phyloP scores from a whole-genome alignment of 2,113 vertebrate species.

The Engraulis encrasicolus region DNA sequence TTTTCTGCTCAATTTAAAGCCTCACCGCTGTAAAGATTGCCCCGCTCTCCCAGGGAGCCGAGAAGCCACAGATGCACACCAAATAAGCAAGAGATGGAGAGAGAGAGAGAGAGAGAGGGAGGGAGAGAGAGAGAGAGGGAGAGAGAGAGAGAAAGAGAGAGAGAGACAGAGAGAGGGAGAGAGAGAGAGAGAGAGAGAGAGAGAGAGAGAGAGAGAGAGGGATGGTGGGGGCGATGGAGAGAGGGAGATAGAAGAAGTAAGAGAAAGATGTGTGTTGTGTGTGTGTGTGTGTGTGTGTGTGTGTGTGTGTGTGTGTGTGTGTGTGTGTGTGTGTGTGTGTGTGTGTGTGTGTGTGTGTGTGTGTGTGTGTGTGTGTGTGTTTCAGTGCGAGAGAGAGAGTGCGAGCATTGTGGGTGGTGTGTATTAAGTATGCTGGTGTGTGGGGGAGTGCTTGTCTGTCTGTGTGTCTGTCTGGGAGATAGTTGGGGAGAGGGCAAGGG shows the following conservation, averaged over 20 bases:
- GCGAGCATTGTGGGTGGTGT: no score
- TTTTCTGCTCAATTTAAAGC: constrained; percentile 77
- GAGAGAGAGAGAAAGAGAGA: not conserved
- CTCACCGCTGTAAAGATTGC: constrained; percentile 64
- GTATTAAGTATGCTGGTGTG: constrained; percentile 31
- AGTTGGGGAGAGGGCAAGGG: constrained; percentile 20
- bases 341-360: constrained; percentile 14
- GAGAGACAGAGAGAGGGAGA: constrained; percentile 27
- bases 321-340: constrained; percentile 33
- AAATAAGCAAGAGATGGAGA: constrained; percentile 35
- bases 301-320: constrained; percentile 20
- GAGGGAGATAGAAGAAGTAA: constrained; percentile 33
- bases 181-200: constrained; percentile 13
- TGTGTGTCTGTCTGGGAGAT: constrained; percentile 54
- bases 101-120: constrained; percentile 10
- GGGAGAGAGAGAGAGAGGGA: not conserved
- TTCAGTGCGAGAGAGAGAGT: no score
- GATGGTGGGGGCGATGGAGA: not conserved
- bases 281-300: constrained; percentile 26
- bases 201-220: not conserved
- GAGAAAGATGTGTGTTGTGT: no score
- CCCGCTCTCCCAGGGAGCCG: constrained; percentile 47
- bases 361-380: constrained; percentile 20
- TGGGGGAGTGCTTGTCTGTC: not conserved
- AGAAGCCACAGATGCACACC: constrained; percentile 51